A percentile compares a stretch with the other conserved stretches of the same genome.
Conservation (phyloP, 2,888 invertebrate genomes). For the Pelosia muscerda region DNA sequence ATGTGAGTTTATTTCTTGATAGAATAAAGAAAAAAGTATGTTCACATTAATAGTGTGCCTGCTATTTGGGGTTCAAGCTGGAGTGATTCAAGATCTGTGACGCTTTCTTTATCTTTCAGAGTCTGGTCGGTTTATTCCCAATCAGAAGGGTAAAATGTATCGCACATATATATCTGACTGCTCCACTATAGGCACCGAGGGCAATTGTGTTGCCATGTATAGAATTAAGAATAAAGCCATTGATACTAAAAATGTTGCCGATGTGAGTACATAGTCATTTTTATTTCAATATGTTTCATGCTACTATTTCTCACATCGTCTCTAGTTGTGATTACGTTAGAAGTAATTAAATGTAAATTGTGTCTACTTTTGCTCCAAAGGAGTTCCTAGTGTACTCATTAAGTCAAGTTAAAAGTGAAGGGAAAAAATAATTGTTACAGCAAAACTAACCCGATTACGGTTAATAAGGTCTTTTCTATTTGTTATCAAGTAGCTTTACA, state of each 20-base stretch:
- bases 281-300: neutral
- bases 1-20: too few species aligned
- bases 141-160: conserved; percentile 79
- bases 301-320: too few species aligned
- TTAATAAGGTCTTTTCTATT: neutral
- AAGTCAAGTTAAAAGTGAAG: too few species aligned
- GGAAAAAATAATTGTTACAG: too few species aligned
- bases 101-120: conserved; percentile 74
- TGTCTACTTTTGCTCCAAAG: too few species aligned
- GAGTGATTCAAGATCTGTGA: neutral
- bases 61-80: too few species aligned
- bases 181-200: conserved; percentile 84
- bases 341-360: too few species aligned
- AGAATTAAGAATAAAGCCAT: conserved; percentile 88
- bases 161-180: conserved; percentile 89
- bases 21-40: neutral
- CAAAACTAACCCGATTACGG: too few species aligned
- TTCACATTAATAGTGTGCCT: neutral
- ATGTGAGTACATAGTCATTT: conserved; percentile 80
- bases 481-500: neutral
- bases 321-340: neutral
- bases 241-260: conserved; percentile 89
- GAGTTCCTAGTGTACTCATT: too few species aligned
- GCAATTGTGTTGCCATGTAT: conserved; percentile 90
- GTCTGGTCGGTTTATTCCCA: conserved; percentile 87